These are phyloP conservation scores for Aldabrachelys gigantea DNA, from an alignment of 2,113 vertebrate genomes.

Conservation along the genomic window DNA sequence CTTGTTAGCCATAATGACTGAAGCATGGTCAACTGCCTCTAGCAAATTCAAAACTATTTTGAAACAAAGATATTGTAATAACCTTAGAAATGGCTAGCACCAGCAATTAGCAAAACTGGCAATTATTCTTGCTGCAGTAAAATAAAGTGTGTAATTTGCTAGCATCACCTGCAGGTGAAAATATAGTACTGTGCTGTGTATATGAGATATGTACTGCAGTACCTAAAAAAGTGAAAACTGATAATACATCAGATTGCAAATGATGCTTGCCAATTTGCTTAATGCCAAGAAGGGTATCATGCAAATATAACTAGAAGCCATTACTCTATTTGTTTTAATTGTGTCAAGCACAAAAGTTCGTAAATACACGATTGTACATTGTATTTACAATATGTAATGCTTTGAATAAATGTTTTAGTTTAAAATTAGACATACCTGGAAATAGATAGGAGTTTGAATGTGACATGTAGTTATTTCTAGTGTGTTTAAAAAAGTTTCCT, in stretches of 20 bases:
- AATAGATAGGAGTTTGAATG: background rate
- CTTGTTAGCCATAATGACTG: conserved; percentile 60
- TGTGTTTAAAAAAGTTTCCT: background rate
- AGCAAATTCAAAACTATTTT: conserved; percentile 60
- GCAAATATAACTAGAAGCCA: background rate
- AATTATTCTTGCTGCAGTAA: conserved; percentile 54
- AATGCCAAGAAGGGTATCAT: background rate
- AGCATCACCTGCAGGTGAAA: conserved; percentile 47
- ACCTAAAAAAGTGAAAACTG: conserved; percentile 14
- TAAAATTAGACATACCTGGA: background rate
- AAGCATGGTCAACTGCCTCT: conserved; percentile 47
- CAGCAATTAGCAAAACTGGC: conserved; percentile 48
- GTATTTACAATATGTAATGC: background rate
- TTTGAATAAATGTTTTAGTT: conserved; percentile 8
- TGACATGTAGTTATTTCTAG: background rate
- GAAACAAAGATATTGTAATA: conserved; percentile 63
- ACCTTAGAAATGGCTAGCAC: background rate
- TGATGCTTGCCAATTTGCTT: background rate
- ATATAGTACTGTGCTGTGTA: conserved; percentile 10
- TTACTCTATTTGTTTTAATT: conserved; percentile 3
- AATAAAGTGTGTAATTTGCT: conserved; percentile 46
- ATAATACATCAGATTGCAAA: conserved; percentile 2
- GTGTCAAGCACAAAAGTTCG: conserved; percentile 10
- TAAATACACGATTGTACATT: background rate
- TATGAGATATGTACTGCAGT: background rate